Evolutionary conservation across 2,113 vertebrate species (phyloP).

Genomic region (Gnathonemus longibarbis): DNA sequence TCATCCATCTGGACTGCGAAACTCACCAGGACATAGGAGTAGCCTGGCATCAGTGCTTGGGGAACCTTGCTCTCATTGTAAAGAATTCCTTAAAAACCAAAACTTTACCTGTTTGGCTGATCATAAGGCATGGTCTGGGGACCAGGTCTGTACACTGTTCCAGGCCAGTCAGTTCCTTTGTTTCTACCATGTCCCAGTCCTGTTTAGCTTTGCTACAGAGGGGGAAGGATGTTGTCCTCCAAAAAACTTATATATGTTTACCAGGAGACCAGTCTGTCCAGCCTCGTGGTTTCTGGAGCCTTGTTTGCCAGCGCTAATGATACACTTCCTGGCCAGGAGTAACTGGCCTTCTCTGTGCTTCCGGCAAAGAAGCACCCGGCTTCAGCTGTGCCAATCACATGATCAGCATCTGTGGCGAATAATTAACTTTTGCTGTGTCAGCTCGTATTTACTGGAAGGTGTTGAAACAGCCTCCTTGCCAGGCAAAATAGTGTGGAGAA

Average conservation of each 20-base stretch:
- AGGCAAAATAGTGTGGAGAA: background rate
- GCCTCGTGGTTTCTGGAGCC: conserved; percentile 34
- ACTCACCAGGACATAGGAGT: too few species aligned
- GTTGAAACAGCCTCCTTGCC: background rate
- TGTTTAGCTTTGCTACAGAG: background rate
- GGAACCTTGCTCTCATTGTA: background rate
- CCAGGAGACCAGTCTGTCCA: background rate
- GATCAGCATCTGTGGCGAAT: background rate
- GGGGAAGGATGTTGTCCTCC: background rate
- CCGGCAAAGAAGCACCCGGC: background rate
- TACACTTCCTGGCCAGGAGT: conserved; percentile 46
- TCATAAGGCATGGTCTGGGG: background rate
- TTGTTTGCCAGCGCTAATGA: conserved; percentile 54
- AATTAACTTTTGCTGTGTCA: background rate
- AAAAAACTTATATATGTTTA: background rate
- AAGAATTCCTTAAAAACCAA: background rate
- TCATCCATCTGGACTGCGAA: too few species aligned
- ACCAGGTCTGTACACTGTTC: background rate
- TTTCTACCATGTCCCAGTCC: too few species aligned
- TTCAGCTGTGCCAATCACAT: background rate
- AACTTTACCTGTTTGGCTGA: background rate
- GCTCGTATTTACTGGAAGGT: background rate
- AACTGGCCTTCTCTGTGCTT: conserved; percentile 30
- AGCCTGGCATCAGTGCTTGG: too few species aligned
- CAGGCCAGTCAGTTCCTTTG: background rate